Base-by-base conservation (phyloP, 92 coral and sea anemone species). In the Phenganax stokvisi region DNA sequence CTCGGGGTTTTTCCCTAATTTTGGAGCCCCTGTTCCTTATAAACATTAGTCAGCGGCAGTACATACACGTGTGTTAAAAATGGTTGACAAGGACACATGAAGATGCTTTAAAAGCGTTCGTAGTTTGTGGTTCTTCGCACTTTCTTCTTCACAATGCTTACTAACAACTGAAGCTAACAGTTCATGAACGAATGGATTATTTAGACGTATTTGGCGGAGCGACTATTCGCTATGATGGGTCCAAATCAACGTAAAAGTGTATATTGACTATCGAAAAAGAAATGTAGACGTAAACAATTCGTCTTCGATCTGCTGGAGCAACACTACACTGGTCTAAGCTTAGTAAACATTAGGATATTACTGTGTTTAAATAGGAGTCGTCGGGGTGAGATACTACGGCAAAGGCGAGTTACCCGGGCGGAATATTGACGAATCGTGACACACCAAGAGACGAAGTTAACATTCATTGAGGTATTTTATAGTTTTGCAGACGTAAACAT, bases 301-400 rank as follows among this genome's bases (percentile, higher is more conserved):
- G 47, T 37, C 47, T 37, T 37, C 47, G 47, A 37, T 37, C 47
- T 62, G 1, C 29, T 62, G 27, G 29, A 62, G 29, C 27, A 62
- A 62, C 68, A 20, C 68, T 62, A 15, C 27, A 62, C 68, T 62
- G 68, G 20, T 8, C 68, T 62, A 62, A 62, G 25, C 68, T 15
- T 62, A 15, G 68, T 62, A 62, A 15, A 62, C 16, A 62, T 9
- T 62, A 8, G 68, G 68, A 15, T 15, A 15, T 20, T 62, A 9
- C 68, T 62, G 68, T 62, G 25, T 20, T 62, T 62, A 62, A 62
- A 37, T 62, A 62, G 29, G 68, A 62, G 68, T 62, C 47, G 47
- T 37, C 47, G 47, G 47, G 47, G 47, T 37, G 47, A 37, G 47
- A 37, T 37, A 37, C 0, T 37, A 37, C 47, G 47, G 47, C 47